A percentile compares a stretch with the other conserved stretches of the same genome.
phyloP scores from a whole-genome alignment of 2,797 vertebrate species.

The Huso huso region DNA sequence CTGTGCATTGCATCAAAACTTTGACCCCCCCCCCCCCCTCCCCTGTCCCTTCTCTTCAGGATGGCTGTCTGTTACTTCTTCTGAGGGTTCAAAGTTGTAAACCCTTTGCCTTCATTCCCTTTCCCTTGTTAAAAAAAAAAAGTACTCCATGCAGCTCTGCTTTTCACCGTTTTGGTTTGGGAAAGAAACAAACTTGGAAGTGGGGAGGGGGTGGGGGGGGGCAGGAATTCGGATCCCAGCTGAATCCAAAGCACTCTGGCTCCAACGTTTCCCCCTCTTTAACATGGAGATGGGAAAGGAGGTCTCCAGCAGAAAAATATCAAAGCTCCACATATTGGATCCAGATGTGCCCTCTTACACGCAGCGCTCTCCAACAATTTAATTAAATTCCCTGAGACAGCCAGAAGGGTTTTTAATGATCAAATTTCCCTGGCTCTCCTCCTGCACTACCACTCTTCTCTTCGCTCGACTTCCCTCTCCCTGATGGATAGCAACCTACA shows the following conservation, averaged over 20 bases:
- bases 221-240: conserved; percentile 45
- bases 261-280: conserved; percentile 37
- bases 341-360: conserved; percentile 59
- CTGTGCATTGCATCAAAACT: too few relatives aligned
- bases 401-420: conserved; percentile 71
- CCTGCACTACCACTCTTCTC: conserved; percentile 48
- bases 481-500: conserved; percentile 56
- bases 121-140: too few relatives aligned
- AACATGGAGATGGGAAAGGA: conserved; percentile 45
- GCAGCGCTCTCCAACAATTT: conserved; percentile 63
- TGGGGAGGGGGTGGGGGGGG: background rate
- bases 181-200: conserved; percentile 11
- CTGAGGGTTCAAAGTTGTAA: too few relatives aligned
- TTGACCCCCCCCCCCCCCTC: too few relatives aligned
- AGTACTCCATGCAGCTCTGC: too few relatives aligned
- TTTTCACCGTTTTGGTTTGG: background rate
- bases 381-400: conserved; percentile 77
- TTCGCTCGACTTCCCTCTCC: conserved; percentile 27
- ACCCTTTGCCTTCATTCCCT: too few relatives aligned
- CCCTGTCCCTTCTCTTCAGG: too few relatives aligned
- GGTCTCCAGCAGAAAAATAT: conserved; percentile 41
- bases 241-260: conserved; percentile 37
- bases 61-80: too few relatives aligned
- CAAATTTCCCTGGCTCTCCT: conserved; percentile 66
- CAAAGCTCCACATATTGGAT: conserved; percentile 70